Evolutionary conservation across 2,113 vertebrate genomes (phyloP), one percentile per base, ranked within the genome.

Genomic region (Parus major): DNA sequence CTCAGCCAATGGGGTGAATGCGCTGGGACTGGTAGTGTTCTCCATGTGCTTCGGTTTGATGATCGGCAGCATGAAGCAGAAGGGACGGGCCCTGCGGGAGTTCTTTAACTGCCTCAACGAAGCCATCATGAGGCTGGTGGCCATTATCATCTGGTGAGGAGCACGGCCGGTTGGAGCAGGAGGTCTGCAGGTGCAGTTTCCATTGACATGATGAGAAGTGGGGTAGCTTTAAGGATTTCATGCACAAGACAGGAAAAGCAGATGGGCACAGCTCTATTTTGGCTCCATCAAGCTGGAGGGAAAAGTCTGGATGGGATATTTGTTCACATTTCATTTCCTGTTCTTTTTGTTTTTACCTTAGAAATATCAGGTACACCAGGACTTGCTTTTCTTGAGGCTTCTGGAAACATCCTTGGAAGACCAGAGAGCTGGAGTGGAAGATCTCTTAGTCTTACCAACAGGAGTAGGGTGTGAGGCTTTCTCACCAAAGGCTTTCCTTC

Each of bases 71-170:
- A 99, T 99, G 99, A 99, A 99, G 94, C 98, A 99, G 96, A 98
- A 99, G 96, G 99, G 99, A 63, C 98, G 98, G 70, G 98, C 98
- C 66, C 98, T 99, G 81, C 98, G 98, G 94, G 99, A 99, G 91
- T 99, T 99, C 97, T 99, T 99, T 72, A 98, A 99, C 97, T 98
- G 99, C 96, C 98, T 99, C 97, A 99, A 99, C 89, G 99, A 99
- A 96, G 99, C 99, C 94, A 99, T 99, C 97, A 99, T 99, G 99
- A 98, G 98, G 93, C 98, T 99, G 96, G 99, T 99, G 96, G 98
- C 99, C 95, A 98, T 99, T 95, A 99, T 99, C 93, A 99, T 99
- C 97, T 99, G 99, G 99, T 99, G 96, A 99, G 99, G 98, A 91
- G 76, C 91, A 91, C 60, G 22, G 90, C 89, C 70, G 77, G 69